Evolutionary conservation across 2,797 vertebrate species (phyloP).

Genomic region (Sebastes minor): DNA sequence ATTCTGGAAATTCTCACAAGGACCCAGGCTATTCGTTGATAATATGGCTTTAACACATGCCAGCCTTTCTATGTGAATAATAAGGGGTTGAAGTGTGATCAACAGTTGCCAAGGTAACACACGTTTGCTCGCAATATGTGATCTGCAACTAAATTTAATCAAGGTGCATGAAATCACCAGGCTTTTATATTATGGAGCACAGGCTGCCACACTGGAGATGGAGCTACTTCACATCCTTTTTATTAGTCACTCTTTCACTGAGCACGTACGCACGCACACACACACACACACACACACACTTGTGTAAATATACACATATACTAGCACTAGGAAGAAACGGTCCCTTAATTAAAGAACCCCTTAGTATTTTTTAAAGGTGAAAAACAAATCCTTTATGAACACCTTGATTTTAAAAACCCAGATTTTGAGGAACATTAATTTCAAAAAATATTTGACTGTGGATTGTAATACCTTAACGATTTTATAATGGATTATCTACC

Average conservation of each 20-base stretch:
- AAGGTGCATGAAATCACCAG: slow-evolving; percentile 62
- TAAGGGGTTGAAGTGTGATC: slow-evolving; percentile 62
- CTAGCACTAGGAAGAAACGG: background rate
- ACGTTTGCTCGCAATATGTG: slow-evolving; percentile 59
- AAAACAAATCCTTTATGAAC: background rate
- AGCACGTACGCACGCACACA: background rate
- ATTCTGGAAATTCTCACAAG: background rate
- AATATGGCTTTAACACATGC: slow-evolving; percentile 27
- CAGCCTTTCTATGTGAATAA: slow-evolving; percentile 38
- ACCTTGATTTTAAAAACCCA: background rate
- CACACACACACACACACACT: background rate
- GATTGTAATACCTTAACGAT: background rate
- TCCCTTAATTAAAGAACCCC: background rate
- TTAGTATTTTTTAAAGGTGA: background rate
- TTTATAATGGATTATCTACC: background rate
- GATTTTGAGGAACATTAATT: background rate
- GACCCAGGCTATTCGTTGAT: background rate
- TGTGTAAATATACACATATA: background rate
- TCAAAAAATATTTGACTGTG: background rate
- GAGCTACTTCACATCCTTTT: slow-evolving; percentile 29
- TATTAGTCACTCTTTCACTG: background rate
- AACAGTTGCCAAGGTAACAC: slow-evolving; percentile 76
- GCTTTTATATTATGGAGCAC: slow-evolving; percentile 38
- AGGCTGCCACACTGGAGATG: slow-evolving; percentile 29
- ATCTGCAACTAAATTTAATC: slow-evolving; percentile 73